A percentile compares a stretch with the other conserved stretches of the same genome.
Conservation (phyloP, 2,888 invertebrate species). For the Bibio marci region DNA sequence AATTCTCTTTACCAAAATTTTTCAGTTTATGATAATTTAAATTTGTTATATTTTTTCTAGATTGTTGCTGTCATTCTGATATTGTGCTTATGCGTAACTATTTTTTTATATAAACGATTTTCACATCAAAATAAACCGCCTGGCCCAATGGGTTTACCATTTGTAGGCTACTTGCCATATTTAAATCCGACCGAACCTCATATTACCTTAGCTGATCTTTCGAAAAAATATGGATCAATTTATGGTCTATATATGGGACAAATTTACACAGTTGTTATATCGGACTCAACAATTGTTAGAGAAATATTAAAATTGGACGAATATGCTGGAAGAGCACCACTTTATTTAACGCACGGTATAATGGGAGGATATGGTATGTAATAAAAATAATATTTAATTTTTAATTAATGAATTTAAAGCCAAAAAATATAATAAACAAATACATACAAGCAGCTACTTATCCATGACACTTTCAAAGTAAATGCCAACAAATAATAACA, state of each 20-base stretch:
- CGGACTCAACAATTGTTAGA: constrained; percentile 54
- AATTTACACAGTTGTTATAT: constrained; percentile 57
- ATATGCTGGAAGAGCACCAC: constrained; percentile 56
- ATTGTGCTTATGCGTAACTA: too few species aligned
- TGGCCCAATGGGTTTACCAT: constrained; percentile 62
- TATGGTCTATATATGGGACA: constrained; percentile 59
- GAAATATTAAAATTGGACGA: constrained; percentile 54
- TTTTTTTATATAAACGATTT: too few species aligned
- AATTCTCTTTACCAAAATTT: too few species aligned
- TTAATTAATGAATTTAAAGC: neutral
- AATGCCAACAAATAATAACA: too few species aligned
- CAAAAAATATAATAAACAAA: neutral
- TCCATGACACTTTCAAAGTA: too few species aligned
- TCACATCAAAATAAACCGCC: constrained; percentile 41
- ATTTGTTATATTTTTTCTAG: too few species aligned
- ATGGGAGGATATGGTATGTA: constrained; percentile 72
- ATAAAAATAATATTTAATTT: neutral
- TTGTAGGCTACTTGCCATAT: constrained; percentile 64
- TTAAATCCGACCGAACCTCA: constrained; percentile 53
- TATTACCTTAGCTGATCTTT: constrained; percentile 45
- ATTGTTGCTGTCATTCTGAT: too few species aligned
- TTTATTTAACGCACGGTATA: constrained; percentile 71
- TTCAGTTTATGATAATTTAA: too few species aligned
- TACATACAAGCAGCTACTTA: too few species aligned
- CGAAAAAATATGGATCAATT: constrained; percentile 52